These are phyloP conservation scores for Margarornis squamiger DNA, from an alignment of 2,797 vertebrate genomes.

Conservation along the genomic window DNA sequence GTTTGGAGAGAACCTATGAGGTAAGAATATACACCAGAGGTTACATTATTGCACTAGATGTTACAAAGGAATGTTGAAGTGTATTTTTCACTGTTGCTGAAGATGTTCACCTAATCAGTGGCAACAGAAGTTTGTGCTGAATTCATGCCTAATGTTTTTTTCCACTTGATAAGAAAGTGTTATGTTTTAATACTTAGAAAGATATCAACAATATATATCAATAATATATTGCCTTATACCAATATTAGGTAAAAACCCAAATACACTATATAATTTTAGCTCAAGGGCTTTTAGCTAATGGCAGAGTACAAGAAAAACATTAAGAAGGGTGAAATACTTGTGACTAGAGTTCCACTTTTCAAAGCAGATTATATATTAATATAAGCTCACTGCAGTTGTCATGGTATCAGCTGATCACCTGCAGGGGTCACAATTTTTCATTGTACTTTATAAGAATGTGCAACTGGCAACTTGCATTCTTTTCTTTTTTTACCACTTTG, in stretches of 20 bases:
- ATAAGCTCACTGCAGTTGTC: background rate
- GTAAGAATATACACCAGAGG: background rate
- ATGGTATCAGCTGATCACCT: background rate
- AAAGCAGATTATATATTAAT: background rate
- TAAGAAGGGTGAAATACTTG: background rate
- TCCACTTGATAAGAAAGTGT: background rate
- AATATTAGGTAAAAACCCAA: background rate
- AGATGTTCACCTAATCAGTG: background rate
- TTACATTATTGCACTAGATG: background rate
- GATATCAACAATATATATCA: background rate
- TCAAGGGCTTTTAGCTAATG: background rate
- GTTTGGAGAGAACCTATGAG: background rate
- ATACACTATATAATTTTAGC: background rate
- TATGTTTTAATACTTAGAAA: background rate
- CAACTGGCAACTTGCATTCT: background rate
- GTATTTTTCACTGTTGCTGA: background rate
- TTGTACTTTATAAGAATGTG: background rate
- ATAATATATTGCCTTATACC: background rate
- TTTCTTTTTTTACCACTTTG: background rate
- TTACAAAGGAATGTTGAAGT: background rate
- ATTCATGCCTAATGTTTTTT: background rate
- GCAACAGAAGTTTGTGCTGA: background rate
- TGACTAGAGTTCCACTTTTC: background rate
- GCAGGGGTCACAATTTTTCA: slow-evolving; percentile 10
- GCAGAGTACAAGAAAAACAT: background rate